Evolutionary conservation across 2,797 vertebrate species (phyloP).

Genomic region (Malurus leucopterus): DNA sequence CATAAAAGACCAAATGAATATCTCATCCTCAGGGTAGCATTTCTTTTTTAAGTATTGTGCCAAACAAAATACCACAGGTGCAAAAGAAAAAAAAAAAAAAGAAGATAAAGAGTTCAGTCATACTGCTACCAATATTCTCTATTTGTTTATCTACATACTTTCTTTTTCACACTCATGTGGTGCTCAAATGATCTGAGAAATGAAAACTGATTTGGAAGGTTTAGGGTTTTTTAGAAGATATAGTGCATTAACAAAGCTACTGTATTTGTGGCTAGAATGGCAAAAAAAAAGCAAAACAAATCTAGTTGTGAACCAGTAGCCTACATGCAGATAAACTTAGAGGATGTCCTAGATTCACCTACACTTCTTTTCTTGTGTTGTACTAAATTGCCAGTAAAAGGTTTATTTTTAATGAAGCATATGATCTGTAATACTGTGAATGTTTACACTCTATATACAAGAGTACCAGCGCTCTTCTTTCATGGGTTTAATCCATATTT

Average conservation of each 20-base stretch:
- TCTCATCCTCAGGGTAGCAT: neutral
- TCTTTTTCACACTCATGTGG: constrained; percentile 17
- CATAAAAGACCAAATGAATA: neutral
- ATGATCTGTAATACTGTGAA: neutral
- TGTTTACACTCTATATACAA: neutral
- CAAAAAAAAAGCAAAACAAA: constrained; percentile 41
- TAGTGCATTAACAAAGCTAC: constrained; percentile 8
- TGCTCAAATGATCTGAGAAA: constrained; percentile 16
- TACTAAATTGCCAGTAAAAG: neutral
- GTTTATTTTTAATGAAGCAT: neutral
- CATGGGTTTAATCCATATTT: neutral
- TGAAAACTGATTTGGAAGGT: neutral
- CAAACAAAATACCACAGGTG: neutral
- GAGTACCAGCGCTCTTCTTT: neutral
- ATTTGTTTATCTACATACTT: constrained; percentile 15
- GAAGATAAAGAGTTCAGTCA: neutral
- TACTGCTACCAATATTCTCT: neutral
- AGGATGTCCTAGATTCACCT: neutral
- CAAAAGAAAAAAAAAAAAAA: neutral
- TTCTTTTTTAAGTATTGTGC: neutral
- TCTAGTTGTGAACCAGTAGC: neutral
- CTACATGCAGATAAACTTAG: neutral
- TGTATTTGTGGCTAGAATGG: constrained; percentile 10
- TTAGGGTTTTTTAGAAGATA: neutral
- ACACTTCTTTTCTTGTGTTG: neutral